Evolutionary conservation across 2,113 vertebrate genomes (phyloP).

Genomic region (Saguinus midas): DNA sequence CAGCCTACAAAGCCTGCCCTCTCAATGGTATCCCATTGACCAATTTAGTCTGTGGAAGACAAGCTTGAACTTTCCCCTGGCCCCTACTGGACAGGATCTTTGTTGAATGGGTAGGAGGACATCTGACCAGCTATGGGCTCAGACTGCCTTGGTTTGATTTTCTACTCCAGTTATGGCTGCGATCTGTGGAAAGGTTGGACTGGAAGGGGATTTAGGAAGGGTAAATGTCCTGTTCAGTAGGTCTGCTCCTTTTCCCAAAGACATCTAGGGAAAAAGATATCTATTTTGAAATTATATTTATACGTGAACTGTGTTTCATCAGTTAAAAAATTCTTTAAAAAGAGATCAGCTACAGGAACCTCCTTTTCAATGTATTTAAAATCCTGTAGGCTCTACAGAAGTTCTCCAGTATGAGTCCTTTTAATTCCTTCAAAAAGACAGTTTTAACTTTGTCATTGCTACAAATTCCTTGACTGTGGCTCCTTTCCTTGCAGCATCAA

Average conservation of each 20-base stretch:
- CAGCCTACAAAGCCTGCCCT: background rate
- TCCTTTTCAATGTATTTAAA: background rate
- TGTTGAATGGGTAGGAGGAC: background rate
- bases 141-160: background rate
- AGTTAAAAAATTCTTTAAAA: conserved; percentile 2
- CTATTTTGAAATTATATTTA: conserved; percentile 45
- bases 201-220: background rate
- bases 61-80: background rate
- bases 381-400: background rate
- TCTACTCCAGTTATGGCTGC: background rate
- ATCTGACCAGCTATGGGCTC: background rate
- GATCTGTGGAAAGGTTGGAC: background rate
- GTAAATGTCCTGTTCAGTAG: background rate
- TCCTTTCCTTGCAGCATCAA: background rate
- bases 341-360: background rate
- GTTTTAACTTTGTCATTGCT: background rate
- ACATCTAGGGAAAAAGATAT: background rate
- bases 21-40: background rate
- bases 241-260: background rate
- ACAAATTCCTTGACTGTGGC: background rate
- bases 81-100: background rate
- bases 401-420: background rate
- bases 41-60: background rate
- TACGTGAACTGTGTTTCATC: background rate
- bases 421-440: background rate